Percentiles rank a stretch among this genome's conserved stretches.
phyloP scores from a whole-genome alignment of 1,140 invertebrate species.

The Vanessa tameamea region DNA sequence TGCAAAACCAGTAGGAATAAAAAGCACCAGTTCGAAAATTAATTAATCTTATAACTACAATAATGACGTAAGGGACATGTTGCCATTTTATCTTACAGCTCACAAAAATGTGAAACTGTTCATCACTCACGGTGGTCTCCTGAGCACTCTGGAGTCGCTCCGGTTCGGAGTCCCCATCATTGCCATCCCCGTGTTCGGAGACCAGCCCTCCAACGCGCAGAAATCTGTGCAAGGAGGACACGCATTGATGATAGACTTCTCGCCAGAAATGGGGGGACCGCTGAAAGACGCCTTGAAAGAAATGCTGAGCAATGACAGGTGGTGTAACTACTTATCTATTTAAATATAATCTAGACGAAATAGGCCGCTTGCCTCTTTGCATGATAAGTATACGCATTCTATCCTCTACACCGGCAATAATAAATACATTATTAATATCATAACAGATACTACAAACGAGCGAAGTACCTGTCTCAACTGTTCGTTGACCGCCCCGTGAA shows the following conservation, averaged over 20 bases:
- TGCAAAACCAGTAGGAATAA: no score
- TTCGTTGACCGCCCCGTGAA: conserved; percentile 30
- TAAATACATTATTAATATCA: background rate
- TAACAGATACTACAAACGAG: conserved; percentile 33
- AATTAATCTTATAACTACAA: no score
- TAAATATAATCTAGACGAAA: no score
- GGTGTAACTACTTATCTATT: background rate
- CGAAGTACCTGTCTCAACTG: conserved; percentile 28
- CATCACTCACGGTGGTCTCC: conserved; percentile 84
- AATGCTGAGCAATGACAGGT: conserved; percentile 48
- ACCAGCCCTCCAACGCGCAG: conserved; percentile 68
- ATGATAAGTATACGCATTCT: no score
- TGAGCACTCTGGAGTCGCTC: conserved; percentile 82
- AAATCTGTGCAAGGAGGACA: conserved; percentile 32
- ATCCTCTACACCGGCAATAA: no score
- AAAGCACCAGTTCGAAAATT: no score
- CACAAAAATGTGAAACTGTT: conserved; percentile 78
- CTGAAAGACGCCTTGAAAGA: conserved; percentile 35
- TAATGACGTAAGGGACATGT: no score
- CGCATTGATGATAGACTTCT: conserved; percentile 36
- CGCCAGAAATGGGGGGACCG: conserved; percentile 29
- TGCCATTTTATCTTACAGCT: conserved; percentile 33
- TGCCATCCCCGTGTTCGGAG: conserved; percentile 82
- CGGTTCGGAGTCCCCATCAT: conserved; percentile 82
- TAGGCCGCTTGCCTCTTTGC: no score